A percentile compares a stretch with the other conserved stretches of the same genome.
Evolutionary conservation across 2,797 vertebrate species (phyloP).

Genomic region (Xiphorhynchus erythropygius): DNA sequence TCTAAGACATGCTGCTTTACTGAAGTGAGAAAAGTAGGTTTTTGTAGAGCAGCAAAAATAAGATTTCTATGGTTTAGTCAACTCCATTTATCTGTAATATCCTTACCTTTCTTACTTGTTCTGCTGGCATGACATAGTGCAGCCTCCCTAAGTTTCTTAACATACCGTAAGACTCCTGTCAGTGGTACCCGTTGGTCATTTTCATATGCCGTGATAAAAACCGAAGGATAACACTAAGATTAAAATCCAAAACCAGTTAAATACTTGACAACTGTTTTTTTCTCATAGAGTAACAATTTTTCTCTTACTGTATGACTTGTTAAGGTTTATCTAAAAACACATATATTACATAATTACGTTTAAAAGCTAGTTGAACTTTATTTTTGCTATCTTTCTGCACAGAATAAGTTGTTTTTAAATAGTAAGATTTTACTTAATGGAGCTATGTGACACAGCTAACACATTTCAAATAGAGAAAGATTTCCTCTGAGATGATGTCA

Average conservation of each 20-base stretch:
- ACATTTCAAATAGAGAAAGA: neutral
- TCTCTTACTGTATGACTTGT: neutral
- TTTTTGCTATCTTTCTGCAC: neutral
- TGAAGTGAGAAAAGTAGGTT: neutral
- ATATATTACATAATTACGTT: neutral
- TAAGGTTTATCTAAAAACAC: neutral
- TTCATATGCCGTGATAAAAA: slow-evolving; percentile 90
- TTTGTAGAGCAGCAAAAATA: neutral
- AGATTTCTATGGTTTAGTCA: neutral
- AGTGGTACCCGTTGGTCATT: slow-evolving; percentile 85
- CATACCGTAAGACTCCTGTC: slow-evolving; percentile 83
- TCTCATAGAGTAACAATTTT: neutral
- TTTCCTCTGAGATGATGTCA: neutral
- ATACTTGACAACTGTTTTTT: neutral
- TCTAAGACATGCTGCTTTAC: neutral
- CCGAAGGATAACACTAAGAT: slow-evolving; percentile 86
- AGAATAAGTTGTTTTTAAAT: neutral
- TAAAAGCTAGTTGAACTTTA: neutral
- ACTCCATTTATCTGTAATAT: neutral
- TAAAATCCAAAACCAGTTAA: neutral
- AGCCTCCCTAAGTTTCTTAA: slow-evolving; percentile 81
- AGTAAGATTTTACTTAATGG: neutral
- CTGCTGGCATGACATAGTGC: slow-evolving; percentile 65
- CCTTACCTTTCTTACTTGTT: slow-evolving; percentile 45
- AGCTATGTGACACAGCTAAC: neutral